These are phyloP conservation scores for Cirrhinus mrigala DNA, from an alignment of 2,797 vertebrate species.

Conservation along the genomic window DNA sequence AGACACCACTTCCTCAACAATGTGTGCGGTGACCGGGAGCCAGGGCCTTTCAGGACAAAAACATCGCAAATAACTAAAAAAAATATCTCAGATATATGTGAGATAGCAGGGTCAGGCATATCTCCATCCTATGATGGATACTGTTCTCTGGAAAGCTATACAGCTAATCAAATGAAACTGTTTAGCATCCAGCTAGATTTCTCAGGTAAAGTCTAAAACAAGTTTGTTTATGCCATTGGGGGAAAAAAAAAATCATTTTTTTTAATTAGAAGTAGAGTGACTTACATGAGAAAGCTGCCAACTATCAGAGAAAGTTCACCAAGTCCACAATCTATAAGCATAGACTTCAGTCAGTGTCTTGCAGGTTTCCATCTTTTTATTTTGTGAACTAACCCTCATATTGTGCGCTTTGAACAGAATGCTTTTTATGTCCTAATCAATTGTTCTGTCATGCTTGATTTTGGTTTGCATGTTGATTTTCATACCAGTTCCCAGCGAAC, in stretches of 20 bases:
- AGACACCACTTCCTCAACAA: constrained; percentile 80
- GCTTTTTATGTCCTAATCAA: constrained; percentile 67
- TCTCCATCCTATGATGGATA: neutral
- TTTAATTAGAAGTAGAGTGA: constrained; percentile 6
- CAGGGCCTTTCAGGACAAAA: constrained; percentile 49
- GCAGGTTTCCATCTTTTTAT: constrained; percentile 66
- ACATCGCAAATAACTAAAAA: constrained; percentile 1
- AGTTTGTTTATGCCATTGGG: neutral
- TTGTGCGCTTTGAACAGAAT: constrained; percentile 73
- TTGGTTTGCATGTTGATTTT: constrained; percentile 59
- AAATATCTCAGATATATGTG: neutral
- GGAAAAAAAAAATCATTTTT: neutral
- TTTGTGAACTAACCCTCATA: constrained; percentile 73
- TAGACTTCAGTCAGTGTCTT: constrained; percentile 49
- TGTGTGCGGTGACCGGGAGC: constrained; percentile 27
- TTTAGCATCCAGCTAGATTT: neutral
- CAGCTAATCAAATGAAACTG: neutral
- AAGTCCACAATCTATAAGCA: constrained; percentile 43
- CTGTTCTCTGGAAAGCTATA: constrained; percentile 1
- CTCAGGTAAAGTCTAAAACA: neutral
- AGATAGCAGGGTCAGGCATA: neutral
- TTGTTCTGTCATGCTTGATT: constrained; percentile 75
- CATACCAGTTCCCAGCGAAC: constrained; percentile 10
- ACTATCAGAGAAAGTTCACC: constrained; percentile 34
- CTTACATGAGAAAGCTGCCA: constrained; percentile 16